Percentiles rank a stretch among this genome's conserved stretches.
Conservation (phyloP, 2,888 invertebrate genomes). For the Hydrotaea cyrtoneurina region DNA sequence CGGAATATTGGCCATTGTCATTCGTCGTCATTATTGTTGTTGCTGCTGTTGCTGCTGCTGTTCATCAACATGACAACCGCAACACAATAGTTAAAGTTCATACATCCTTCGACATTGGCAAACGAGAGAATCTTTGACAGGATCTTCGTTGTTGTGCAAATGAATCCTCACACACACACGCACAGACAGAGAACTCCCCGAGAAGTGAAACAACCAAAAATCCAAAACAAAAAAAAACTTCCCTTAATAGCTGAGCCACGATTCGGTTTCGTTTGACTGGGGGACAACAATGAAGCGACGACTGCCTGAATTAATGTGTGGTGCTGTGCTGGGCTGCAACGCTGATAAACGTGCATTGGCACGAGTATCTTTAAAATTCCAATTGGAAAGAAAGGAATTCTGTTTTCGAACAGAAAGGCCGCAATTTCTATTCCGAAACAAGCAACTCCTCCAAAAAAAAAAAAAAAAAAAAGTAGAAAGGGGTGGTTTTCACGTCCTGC, state of each 20-base stretch:
- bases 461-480: constrained; percentile 5
- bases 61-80: constrained; percentile 31
- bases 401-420: constrained; percentile 23
- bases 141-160: constrained; percentile 23
- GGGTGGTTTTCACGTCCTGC: constrained; percentile 41
- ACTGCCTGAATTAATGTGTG: constrained; percentile 53
- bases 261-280: neutral
- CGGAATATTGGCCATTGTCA: constrained; percentile 19
- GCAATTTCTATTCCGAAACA: constrained; percentile 47
- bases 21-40: neutral
- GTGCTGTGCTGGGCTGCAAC: neutral
- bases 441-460: constrained; percentile 17
- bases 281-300: constrained; percentile 7
- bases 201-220: constrained; percentile 2
- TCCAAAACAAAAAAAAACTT: constrained; percentile 26
- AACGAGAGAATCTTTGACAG: constrained; percentile 18
- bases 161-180: neutral
- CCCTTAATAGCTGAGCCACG: constrained; percentile 22
- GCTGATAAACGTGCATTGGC: too few relatives aligned
- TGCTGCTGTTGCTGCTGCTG: neutral
- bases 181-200: neutral
- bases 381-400: constrained; percentile 54
- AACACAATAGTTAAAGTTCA: constrained; percentile 10
- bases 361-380: constrained; percentile 50
- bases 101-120: constrained; percentile 12